A percentile compares a stretch with the other conserved stretches of the same genome.
phyloP scores from a whole-genome alignment of 2,888 invertebrate species.

The Dasypolia templi region DNA sequence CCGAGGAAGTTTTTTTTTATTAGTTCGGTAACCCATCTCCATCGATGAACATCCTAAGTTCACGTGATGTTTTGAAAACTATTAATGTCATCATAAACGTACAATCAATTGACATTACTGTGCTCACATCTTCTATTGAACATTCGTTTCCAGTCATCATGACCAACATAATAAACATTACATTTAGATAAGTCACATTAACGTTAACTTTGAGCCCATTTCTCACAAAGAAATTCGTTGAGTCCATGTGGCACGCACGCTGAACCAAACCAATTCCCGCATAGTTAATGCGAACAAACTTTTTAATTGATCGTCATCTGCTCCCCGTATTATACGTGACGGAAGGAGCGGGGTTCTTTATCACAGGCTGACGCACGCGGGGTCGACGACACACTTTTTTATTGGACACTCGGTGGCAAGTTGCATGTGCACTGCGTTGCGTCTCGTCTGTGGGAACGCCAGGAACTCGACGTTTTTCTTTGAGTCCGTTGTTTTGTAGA shows the following conservation, averaged over 20 bases:
- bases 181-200: constrained; percentile 62
- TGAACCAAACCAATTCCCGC: constrained; percentile 82
- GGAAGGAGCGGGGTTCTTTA: constrained; percentile 82
- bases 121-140: constrained; percentile 33
- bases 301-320: constrained; percentile 90
- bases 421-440: constrained; percentile 74
- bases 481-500: constrained; percentile 75
- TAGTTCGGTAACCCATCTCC: constrained; percentile 59
- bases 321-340: constrained; percentile 80
- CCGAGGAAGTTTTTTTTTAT: constrained; percentile 49
- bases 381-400: constrained; percentile 88
- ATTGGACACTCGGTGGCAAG: constrained; percentile 78
- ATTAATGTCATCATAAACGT: constrained; percentile 32
- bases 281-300: constrained; percentile 88
- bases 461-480: constrained; percentile 76
- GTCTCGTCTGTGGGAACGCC: constrained; percentile 84
- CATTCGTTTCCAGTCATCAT: constrained; percentile 40
- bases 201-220: constrained; percentile 58
- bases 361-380: constrained; percentile 85
- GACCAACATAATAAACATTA: constrained; percentile 36
- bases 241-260: constrained; percentile 86
- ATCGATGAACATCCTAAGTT: constrained; percentile 16
- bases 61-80: constrained; percentile 33
- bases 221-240: constrained; percentile 81
- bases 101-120: constrained; percentile 41